These are phyloP conservation scores for Carpatolechia fugitivella DNA, from an alignment of 2,888 invertebrate genomes.

Conservation along the genomic window DNA sequence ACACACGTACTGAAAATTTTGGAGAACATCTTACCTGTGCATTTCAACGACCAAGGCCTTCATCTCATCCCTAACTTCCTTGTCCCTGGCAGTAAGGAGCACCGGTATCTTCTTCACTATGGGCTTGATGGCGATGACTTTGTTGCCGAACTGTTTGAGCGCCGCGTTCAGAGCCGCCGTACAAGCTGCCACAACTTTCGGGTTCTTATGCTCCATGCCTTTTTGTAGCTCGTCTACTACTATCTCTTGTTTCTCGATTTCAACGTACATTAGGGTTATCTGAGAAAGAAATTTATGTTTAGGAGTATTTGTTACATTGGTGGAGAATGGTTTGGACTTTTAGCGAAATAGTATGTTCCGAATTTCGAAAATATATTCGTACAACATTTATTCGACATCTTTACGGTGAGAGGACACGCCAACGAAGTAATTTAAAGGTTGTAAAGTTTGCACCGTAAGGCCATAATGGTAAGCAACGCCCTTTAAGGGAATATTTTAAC, in stretches of 20 bases:
- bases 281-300: conserved; percentile 70
- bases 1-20: too few species aligned
- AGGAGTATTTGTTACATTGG: too few species aligned
- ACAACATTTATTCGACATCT: too few species aligned
- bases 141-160: conserved; percentile 93
- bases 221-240: conserved; percentile 95
- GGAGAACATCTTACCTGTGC: conserved; percentile 86
- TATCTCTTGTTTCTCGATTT: conserved; percentile 95
- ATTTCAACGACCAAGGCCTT: conserved; percentile 95
- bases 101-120: conserved; percentile 92
- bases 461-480: too few species aligned
- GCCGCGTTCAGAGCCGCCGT: conserved; percentile 86
- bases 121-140: conserved; percentile 92
- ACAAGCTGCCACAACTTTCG: conserved; percentile 95
- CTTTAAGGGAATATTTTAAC: too few species aligned
- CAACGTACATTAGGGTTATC: conserved; percentile 94
- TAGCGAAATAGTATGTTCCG: too few species aligned
- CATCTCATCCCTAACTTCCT: conserved; percentile 93
- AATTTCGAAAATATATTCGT: too few species aligned
- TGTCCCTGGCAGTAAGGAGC: conserved; percentile 94
- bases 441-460: too few species aligned
- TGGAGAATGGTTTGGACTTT: too few species aligned
- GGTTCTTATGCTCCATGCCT: conserved; percentile 97
- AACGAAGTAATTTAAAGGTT: too few species aligned
- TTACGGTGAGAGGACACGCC: too few species aligned